Conservation (phyloP, 2,113 vertebrate species). For the Eulemur rufifrons region DNA sequence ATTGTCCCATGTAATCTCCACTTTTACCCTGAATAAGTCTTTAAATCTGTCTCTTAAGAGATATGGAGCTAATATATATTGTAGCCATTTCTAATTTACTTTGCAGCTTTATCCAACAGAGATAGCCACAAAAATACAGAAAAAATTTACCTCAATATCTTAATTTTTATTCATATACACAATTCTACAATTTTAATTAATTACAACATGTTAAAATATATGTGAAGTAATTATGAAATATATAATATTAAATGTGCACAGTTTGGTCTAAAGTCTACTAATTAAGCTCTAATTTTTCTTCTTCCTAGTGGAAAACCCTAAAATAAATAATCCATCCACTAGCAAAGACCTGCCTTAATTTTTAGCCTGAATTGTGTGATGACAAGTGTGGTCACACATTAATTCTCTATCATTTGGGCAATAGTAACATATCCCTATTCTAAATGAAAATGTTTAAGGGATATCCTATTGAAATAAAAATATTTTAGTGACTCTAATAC, state of each 20-base stretch:
- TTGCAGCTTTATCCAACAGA: background rate
- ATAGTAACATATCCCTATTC: background rate
- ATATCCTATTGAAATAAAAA: background rate
- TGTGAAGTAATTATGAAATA: conserved; percentile 20
- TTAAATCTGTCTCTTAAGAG: background rate
- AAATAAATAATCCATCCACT: background rate
- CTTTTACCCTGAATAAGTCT: background rate
- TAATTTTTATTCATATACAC: background rate
- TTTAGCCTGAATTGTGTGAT: conserved; percentile 29
- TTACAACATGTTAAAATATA: background rate
- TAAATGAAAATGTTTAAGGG: conserved; percentile 3
- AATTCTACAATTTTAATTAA: conserved; percentile 3
- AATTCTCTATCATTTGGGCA: background rate
- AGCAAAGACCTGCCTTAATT: background rate
- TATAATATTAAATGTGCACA: background rate
- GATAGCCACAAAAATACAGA: background rate
- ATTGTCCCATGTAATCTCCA: background rate
- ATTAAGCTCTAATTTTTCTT: conserved; percentile 8
- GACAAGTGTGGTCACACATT: background rate
- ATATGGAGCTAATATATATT: background rate
- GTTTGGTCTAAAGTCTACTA: background rate
- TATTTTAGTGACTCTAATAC: background rate
- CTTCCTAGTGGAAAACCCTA: background rate
- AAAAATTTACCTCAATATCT: background rate
- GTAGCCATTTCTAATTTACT: background rate